phyloP scores from a whole-genome alignment of 2,797 vertebrate genomes.

The Rhadinocentrus ornatus region DNA sequence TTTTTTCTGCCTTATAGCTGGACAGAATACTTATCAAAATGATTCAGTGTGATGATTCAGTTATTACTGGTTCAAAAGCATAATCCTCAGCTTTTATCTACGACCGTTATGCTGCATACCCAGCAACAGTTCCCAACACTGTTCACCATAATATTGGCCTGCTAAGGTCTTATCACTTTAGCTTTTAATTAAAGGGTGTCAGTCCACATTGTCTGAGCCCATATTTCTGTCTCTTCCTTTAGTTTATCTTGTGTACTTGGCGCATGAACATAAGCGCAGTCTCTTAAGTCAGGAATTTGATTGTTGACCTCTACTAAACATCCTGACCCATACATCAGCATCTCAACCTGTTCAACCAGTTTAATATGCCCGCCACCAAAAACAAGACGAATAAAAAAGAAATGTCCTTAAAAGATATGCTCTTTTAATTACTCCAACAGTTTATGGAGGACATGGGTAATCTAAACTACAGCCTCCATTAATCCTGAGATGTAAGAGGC shows the following conservation, averaged over 20 bases:
- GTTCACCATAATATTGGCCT: background rate
- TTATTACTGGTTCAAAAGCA: slow-evolving; percentile 26
- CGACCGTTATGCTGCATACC: background rate
- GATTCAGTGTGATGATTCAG: slow-evolving; percentile 36
- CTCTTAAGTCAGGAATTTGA: slow-evolving; percentile 62
- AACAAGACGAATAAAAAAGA: slow-evolving; percentile 69
- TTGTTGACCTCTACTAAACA: slow-evolving; percentile 68
- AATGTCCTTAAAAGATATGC: slow-evolving; percentile 58
- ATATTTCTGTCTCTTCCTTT: slow-evolving; percentile 14
- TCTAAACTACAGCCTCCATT: slow-evolving; percentile 58
- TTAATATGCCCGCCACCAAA: slow-evolving; percentile 70
- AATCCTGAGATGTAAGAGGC: slow-evolving; percentile 55
- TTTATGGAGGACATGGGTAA: slow-evolving; percentile 66
- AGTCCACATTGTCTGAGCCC: slow-evolving; percentile 8
- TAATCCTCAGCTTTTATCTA: slow-evolving; percentile 22
- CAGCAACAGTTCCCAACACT: slow-evolving; percentile 6
- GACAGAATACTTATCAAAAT: slow-evolving; percentile 67
- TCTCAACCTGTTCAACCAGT: slow-evolving; percentile 50
- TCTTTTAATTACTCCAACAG: slow-evolving; percentile 71
- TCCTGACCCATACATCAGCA: slow-evolving; percentile 67
- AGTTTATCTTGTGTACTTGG: slow-evolving; percentile 43
- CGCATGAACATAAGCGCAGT: slow-evolving; percentile 49
- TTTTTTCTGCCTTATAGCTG: slow-evolving; percentile 36
- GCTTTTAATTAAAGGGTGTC: slow-evolving; percentile 12
- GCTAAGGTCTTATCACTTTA: slow-evolving; percentile 1